phyloP scores from a whole-genome alignment of 2,888 invertebrate genomes.

The Poecilobothrus nobilitatus region DNA sequence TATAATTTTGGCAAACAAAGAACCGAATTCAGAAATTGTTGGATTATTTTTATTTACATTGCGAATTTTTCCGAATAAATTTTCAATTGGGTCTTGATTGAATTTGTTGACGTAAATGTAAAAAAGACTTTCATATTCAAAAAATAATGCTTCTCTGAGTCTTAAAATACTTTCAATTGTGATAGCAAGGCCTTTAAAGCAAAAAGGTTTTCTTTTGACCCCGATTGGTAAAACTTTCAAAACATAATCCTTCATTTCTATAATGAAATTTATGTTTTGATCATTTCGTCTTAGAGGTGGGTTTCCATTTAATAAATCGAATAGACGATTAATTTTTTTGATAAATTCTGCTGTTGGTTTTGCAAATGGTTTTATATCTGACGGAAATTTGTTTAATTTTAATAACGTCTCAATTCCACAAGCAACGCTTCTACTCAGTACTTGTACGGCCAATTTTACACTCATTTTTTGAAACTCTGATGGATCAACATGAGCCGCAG shows the following conservation, averaged over 20 bases:
- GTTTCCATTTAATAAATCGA: conserved; percentile 16
- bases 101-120: conserved; percentile 12
- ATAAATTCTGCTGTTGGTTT: conserved; percentile 13
- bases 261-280: conserved; percentile 8
- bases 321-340: conserved; percentile 13
- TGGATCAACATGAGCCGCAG: conserved; percentile 19
- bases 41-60: conserved; percentile 16
- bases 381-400: conserved; percentile 16
- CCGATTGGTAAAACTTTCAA: conserved; percentile 4
- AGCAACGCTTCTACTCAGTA: conserved; percentile 18
- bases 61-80: conserved; percentile 12
- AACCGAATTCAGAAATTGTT: no score
- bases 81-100: conserved; percentile 15
- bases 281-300: conserved; percentile 11
- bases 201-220: conserved; percentile 12
- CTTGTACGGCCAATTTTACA: conserved; percentile 21
- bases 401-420: conserved; percentile 12
- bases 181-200: conserved; percentile 12
- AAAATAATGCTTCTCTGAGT: conserved; percentile 7
- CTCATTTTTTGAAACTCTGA: conserved; percentile 22
- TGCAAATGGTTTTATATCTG: conserved; percentile 11
- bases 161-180: conserved; percentile 11
- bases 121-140: not conserved
- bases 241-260: not conserved
- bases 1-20: no score